These are phyloP conservation scores for Anthoptus insignis DNA, from an alignment of 2,888 invertebrate genomes.

Conservation along the genomic window DNA sequence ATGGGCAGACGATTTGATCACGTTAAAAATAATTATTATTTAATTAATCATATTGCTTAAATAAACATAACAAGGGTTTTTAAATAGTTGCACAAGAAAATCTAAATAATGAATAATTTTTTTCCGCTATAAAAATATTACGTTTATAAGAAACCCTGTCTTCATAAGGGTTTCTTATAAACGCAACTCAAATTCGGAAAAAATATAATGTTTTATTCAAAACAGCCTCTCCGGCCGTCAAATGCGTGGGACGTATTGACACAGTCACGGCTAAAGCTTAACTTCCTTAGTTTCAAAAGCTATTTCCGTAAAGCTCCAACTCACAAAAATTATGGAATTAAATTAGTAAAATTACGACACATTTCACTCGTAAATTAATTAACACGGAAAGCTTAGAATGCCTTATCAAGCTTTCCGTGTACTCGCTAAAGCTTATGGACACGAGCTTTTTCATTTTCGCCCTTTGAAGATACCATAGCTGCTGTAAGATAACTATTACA, in stretches of 20 bases:
- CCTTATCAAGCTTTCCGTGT: background rate
- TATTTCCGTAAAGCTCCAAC: background rate
- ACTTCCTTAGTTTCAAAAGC: conserved; percentile 6
- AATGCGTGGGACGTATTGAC: conserved; percentile 14
- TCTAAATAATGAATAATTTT: too few species aligned
- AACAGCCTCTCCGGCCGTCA: background rate
- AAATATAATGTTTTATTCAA: conserved; percentile 6
- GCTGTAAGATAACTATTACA: background rate
- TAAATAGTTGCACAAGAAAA: too few species aligned
- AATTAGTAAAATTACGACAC: background rate
- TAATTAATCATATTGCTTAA: too few species aligned
- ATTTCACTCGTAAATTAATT: conserved; percentile 1
- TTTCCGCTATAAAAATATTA: too few species aligned
- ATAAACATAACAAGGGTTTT: too few species aligned
- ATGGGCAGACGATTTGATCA: too few species aligned
- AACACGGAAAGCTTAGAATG: background rate
- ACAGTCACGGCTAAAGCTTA: conserved; percentile 9
- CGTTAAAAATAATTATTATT: too few species aligned
- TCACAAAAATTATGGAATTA: background rate
- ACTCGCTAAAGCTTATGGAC: background rate
- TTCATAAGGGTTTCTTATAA: background rate
- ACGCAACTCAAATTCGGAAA: background rate
- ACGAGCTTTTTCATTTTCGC: background rate
- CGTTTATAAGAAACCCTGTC: background rate
- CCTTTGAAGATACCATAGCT: background rate